Base-by-base conservation (phyloP, 2,797 vertebrate species). In the Macropus fuliginosus region DNA sequence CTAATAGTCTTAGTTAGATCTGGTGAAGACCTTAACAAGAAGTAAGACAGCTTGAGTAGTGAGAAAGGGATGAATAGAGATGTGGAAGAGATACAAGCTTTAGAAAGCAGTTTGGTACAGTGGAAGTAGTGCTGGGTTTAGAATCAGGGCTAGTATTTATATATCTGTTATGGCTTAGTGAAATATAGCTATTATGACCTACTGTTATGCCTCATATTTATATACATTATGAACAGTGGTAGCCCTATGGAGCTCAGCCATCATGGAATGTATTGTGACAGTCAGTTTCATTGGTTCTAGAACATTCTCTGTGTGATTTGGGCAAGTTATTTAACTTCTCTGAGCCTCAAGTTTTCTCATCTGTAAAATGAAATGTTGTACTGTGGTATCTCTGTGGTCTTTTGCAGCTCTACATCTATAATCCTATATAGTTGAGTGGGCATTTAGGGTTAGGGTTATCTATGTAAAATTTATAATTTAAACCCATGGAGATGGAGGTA, bases 401-500 rank as follows among this genome's bases (percentile, higher is more conserved):
- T 62, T 59, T 59, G 57, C 57, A 59, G 10, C 29, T 59, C 57
- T 13, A 59, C 31, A 12, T 59, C 31, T 62, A 62, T 62, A 62
- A 62, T 62, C 59, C 59, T 62, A 34, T 34, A 14, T 34, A 46
- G 56, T 66, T 92, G 31, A 89, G 34, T 52, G 57, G 46, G n/a
- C 81, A 52, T 52, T 52, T 52, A 52, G 52, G 52, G 52, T 52
- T 52, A 52, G 52, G 52, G 52, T 52, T 56, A 34, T 93, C 57
- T 92, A 56, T 81, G 91, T 95, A 66, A 54, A 81, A 46, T 24
- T 62, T 92, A 54, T 54, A 92, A 50, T 91, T 94, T 93, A 93
- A 93, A 93, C 13, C 16, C 54, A 91, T 95, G 66, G 34, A 40
- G 57, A 55, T 91, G 40, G 56, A 89, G 93, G 40, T 66, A 92